These are phyloP conservation scores for Dromiciops gliroides DNA, from an alignment of 2,113 vertebrate genomes.

Conservation along the genomic window DNA sequence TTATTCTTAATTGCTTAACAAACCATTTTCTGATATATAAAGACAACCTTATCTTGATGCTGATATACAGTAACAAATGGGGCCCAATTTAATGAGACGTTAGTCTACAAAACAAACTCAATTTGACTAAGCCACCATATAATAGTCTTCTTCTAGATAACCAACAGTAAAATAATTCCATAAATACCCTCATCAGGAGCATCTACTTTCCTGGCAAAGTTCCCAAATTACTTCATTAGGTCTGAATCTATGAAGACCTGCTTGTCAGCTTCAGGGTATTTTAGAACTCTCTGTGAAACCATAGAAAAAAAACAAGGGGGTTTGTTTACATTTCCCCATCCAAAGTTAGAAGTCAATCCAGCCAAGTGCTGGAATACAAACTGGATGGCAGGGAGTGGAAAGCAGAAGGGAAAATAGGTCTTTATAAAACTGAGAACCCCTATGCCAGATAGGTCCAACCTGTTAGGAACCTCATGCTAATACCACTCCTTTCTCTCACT, in stretches of 20 bases:
- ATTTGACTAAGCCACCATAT: not conserved
- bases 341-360: constrained; percentile 38
- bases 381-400: not conserved
- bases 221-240: not conserved
- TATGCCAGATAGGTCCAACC: not conserved
- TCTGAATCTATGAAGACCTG: not conserved
- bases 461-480: not conserved
- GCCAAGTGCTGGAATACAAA: constrained; percentile 11
- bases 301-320: not conserved
- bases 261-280: not conserved
- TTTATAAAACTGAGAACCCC: not conserved
- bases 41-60: not conserved
- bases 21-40: not conserved
- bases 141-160: not conserved
- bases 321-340: constrained; percentile 22
- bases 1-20: not conserved
- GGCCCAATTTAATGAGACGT: constrained; percentile 55
- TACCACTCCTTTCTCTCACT: not conserved
- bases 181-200: not conserved
- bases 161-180: not conserved
- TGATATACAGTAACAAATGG: constrained; percentile 15
- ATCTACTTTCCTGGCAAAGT: not conserved
- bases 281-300: constrained; percentile 12
- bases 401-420: not conserved
- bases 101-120: not conserved